Percentiles rank a stretch among this genome's conserved stretches.
These are phyloP conservation scores for Ornithoptera alexandrae DNA, from an alignment of 2,888 invertebrate species.

Conservation along the genomic window DNA sequence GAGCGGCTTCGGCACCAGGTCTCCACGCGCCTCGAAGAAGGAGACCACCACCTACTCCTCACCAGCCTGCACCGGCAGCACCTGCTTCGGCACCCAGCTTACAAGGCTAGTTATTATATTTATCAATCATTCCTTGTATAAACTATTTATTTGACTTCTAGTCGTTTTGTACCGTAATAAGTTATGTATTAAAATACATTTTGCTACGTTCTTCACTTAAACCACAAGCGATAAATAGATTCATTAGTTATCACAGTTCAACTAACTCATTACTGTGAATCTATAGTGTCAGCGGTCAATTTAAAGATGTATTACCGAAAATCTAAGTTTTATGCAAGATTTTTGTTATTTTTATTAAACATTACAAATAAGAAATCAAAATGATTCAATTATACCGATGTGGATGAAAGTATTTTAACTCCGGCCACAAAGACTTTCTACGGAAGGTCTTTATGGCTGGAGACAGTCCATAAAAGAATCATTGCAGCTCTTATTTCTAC, in stretches of 20 bases:
- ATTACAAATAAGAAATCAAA: neutral
- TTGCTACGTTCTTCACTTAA: too few species aligned
- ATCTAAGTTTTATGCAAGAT: neutral
- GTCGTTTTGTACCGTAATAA: too few species aligned
- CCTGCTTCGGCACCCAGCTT: constrained; percentile 72
- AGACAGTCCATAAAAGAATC: too few species aligned
- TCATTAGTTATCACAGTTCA: too few species aligned
- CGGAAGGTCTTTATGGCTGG: too few species aligned
- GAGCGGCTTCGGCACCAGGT: constrained; percentile 88
- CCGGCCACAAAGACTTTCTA: too few species aligned
- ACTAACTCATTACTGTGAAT: too few species aligned
- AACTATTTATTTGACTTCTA: neutral
- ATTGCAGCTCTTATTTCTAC: too few species aligned
- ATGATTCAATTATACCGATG: neutral
- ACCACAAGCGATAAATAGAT: too few species aligned
- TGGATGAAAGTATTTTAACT: too few species aligned
- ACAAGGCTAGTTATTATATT: constrained; percentile 78
- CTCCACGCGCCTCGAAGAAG: constrained; percentile 84
- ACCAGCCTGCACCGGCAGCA: constrained; percentile 65
- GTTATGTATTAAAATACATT: too few species aligned
- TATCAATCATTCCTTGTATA: neutral
- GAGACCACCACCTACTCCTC: constrained; percentile 67
- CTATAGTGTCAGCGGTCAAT: too few species aligned
- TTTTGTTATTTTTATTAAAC: neutral
- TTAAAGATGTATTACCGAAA: neutral